Conservation (phyloP, 2,113 vertebrate species). For the Baryphthengus martii region DNA sequence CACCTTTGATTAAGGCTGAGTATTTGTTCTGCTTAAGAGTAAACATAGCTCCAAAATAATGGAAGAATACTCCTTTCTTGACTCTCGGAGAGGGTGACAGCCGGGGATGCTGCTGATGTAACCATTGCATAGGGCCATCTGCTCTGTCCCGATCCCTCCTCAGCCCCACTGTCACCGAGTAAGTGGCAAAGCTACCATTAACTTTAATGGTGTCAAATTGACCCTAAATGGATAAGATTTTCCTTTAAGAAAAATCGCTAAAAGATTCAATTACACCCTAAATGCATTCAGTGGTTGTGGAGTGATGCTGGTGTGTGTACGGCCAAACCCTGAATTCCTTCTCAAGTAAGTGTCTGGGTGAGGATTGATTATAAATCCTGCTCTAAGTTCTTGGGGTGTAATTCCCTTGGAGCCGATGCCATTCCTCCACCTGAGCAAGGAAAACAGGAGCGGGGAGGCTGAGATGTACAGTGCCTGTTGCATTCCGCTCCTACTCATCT, state of each 20-base stretch:
- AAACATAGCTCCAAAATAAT: not conserved
- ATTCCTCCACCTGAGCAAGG: too few species aligned
- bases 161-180: not conserved
- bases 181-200: not conserved
- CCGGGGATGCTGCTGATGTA: not conserved
- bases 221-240: slow-evolving; percentile 2
- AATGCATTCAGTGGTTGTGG: slow-evolving; percentile 44
- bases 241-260: slow-evolving; percentile 38
- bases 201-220: not conserved
- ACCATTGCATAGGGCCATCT: not conserved
- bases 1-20: not conserved
- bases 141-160: not conserved
- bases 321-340: slow-evolving; percentile 56
- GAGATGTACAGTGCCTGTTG: fast-evolving
- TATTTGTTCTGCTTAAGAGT: not conserved
- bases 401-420: not conserved
- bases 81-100: not conserved
- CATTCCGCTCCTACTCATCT: not conserved
- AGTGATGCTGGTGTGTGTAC: not conserved
- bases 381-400: not conserved
- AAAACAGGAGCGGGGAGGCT: not conserved
- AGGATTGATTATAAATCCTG: slow-evolving; percentile 29
- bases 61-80: not conserved
- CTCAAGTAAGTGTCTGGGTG: slow-evolving; percentile 21
- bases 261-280: slow-evolving; percentile 17